A percentile compares a stretch with the other conserved stretches of the same genome.
Conservation (phyloP, 1,140 invertebrate species). For the Triops cancriformis region DNA sequence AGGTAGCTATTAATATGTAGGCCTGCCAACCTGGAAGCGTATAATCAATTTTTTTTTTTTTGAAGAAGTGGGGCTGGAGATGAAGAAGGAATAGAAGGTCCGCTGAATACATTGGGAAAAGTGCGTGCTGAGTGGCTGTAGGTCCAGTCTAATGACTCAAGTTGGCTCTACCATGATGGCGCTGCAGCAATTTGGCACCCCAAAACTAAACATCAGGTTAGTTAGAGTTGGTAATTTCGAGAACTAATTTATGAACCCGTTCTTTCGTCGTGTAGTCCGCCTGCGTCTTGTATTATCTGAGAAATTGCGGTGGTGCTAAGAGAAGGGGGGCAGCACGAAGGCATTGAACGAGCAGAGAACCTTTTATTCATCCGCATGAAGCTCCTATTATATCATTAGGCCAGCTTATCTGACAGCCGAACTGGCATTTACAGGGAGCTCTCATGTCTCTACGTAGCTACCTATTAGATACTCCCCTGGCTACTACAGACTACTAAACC, state of each 20-base stretch:
- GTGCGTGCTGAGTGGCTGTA: not conserved
- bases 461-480: not conserved
- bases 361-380: conserved; percentile 1
- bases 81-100: not conserved
- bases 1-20: not conserved
- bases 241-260: not conserved
- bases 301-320: not conserved
- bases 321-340: not conserved
- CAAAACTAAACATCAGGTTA: not conserved
- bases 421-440: conserved; percentile 6
- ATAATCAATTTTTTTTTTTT: not conserved
- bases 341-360: not conserved
- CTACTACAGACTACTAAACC: not conserved
- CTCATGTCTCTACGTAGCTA: not conserved
- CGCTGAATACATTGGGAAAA: not conserved
- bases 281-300: not conserved
- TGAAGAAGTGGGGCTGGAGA: not conserved
- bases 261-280: not conserved
- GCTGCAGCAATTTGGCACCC: conserved; percentile 8
- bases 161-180: not conserved
- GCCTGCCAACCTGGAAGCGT: not conserved
- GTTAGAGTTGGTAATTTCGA: not conserved
- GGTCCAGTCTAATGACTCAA: not conserved
- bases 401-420: conserved; percentile 3
- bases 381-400: not conserved